Conservation (phyloP, 2,888 invertebrate species). For the Synanthedon tipuliformis region DNA sequence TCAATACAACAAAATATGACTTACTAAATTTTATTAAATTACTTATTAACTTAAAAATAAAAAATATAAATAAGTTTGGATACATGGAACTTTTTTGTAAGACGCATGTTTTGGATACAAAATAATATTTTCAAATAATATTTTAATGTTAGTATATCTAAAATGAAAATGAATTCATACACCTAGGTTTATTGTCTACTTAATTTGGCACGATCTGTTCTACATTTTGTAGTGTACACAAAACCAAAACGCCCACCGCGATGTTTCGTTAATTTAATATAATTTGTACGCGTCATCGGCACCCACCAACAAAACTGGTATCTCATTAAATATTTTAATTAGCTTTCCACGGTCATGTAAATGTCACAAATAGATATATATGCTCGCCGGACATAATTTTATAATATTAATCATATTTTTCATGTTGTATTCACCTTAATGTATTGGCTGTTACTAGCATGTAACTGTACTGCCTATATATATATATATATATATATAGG, state of each 20-base stretch:
- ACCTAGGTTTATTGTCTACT: conserved; percentile 8
- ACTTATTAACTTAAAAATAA: too few relatives aligned
- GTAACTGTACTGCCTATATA: too few relatives aligned
- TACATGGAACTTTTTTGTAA: too few relatives aligned
- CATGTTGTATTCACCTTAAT: not conserved
- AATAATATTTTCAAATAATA: too few relatives aligned
- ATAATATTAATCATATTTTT: conserved; percentile 5
- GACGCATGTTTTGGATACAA: too few relatives aligned
- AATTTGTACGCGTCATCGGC: conserved; percentile 61
- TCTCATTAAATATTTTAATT: conserved; percentile 67
- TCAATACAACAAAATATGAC: too few relatives aligned
- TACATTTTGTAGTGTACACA: conserved; percentile 4
- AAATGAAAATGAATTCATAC: not conserved
- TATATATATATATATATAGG: too few relatives aligned
- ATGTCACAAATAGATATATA: conserved; percentile 48
- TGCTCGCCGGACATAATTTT: conserved; percentile 20
- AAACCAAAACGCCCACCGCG: conserved; percentile 35
- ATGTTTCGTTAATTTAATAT: conserved; percentile 52
- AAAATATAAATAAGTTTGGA: too few relatives aligned
- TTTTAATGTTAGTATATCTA: not conserved
- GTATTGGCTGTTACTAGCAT: too few relatives aligned
- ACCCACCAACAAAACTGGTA: conserved; percentile 39
- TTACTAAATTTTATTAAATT: too few relatives aligned
- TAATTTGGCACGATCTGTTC: conserved; percentile 8
- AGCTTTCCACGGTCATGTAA: conserved; percentile 48